phyloP scores from a whole-genome alignment of 2,888 invertebrate genomes.

The Drosophila tripunctata region DNA sequence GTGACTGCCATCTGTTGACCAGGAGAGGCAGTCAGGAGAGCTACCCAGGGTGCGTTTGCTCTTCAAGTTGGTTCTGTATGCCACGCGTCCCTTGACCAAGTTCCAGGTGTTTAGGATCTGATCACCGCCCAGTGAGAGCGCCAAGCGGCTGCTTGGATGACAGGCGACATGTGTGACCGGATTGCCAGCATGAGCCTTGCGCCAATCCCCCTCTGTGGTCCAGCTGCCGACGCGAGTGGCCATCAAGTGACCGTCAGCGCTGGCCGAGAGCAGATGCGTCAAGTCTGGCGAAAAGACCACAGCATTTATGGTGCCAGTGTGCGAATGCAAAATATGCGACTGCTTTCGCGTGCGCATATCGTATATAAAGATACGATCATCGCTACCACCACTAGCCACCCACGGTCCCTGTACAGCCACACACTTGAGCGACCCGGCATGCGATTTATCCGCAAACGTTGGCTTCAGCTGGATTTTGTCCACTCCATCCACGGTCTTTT shows the following conservation, averaged over 20 bases:
- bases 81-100: slow-evolving; percentile 94
- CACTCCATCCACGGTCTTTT: slow-evolving; percentile 6
- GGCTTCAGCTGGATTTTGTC: slow-evolving; percentile 84
- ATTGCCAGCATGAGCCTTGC: slow-evolving; percentile 92
- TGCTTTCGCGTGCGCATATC: slow-evolving; percentile 92
- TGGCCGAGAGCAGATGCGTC: slow-evolving; percentile 92
- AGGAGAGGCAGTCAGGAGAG: slow-evolving; percentile 86
- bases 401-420: slow-evolving; percentile 89
- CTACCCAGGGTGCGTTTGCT: slow-evolving; percentile 86
- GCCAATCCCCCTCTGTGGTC: slow-evolving; percentile 93
- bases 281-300: slow-evolving; percentile 91
- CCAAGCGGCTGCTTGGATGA: slow-evolving; percentile 95
- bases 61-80: slow-evolving; percentile 94
- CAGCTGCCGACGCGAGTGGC: slow-evolving; percentile 93
- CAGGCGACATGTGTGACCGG: slow-evolving; percentile 90
- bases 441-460: slow-evolving; percentile 95
- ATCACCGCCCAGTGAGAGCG: slow-evolving; percentile 94
- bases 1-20: slow-evolving; percentile 90
- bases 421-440: slow-evolving; percentile 91
- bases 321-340: slow-evolving; percentile 89
- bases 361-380: slow-evolving; percentile 94
- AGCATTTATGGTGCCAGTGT: slow-evolving; percentile 92
- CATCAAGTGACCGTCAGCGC: slow-evolving; percentile 93
- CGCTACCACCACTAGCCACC: slow-evolving; percentile 94
- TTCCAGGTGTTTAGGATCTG: slow-evolving; percentile 96